Conservation (phyloP, 2,113 vertebrate species). For the Dascyllus trimaculatus region DNA sequence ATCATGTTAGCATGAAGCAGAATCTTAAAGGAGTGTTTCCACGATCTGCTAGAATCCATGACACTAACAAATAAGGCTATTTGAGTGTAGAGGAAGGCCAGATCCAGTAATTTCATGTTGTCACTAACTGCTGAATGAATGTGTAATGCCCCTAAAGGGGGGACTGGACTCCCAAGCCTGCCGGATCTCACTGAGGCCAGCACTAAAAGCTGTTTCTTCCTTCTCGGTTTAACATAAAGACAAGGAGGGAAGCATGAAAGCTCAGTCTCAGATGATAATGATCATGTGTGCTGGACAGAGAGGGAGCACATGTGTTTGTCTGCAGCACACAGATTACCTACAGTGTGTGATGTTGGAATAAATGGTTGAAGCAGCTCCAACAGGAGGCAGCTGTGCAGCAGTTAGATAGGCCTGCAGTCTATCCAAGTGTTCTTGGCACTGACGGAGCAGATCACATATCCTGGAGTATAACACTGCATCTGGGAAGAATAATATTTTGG, state of each 20-base stretch:
- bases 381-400: constrained; percentile 58
- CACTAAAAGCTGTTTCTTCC: neutral
- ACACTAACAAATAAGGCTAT: too few relatives aligned
- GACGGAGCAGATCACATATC: constrained; percentile 20
- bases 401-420: constrained; percentile 34
- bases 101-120: too few relatives aligned
- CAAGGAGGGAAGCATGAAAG: neutral
- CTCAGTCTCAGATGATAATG: neutral
- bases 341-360: constrained; percentile 16
- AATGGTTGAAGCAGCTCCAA: constrained; percentile 50
- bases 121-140: too few relatives aligned
- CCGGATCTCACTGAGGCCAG: neutral
- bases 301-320: neutral
- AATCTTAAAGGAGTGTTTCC: too few relatives aligned
- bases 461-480: constrained; percentile 24
- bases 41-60: too few relatives aligned
- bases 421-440: constrained; percentile 48
- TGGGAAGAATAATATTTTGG: constrained; percentile 51
- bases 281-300: neutral
- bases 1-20: too few relatives aligned
- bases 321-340: constrained; percentile 30
- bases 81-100: too few relatives aligned
- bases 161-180: neutral
- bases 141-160: too few relatives aligned
- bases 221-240: neutral